Percentiles rank a stretch among this genome's conserved stretches.
These are phyloP conservation scores for Epiblema foenella DNA, from an alignment of 2,888 invertebrate species.

Conservation along the genomic window DNA sequence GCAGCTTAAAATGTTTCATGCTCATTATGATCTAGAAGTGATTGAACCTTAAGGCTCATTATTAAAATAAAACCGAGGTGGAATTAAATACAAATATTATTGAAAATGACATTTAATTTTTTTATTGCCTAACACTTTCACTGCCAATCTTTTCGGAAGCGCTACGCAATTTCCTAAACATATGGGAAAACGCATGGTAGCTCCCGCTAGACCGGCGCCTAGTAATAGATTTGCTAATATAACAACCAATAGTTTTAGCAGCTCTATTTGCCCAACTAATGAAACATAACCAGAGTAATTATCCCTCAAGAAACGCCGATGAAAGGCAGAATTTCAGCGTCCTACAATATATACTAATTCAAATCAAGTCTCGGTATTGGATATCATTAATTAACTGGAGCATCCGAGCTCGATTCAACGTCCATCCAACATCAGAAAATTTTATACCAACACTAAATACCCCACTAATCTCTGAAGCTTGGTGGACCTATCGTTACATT, in stretches of 20 bases:
- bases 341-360: neutral
- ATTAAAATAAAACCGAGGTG: too few species aligned
- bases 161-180: too few species aligned
- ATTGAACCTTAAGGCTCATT: too few species aligned
- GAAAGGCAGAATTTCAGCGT: neutral
- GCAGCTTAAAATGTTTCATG: neutral
- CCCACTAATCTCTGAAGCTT: constrained; percentile 30
- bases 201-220: too few species aligned
- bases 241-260: neutral
- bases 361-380: constrained; percentile 14
- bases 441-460: constrained; percentile 38
- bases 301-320: neutral
- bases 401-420: constrained; percentile 18
- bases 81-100: too few species aligned
- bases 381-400: constrained; percentile 28
- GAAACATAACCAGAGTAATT: neutral
- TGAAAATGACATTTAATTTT: too few species aligned
- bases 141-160: too few species aligned
- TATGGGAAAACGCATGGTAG: too few species aligned
- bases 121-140: too few species aligned
- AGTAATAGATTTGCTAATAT: neutral
- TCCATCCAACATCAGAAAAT: constrained; percentile 32
- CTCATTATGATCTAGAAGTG: neutral
- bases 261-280: neutral
- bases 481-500: constrained; percentile 25